Evolutionary conservation across 2,113 vertebrate species (phyloP), one percentile per base, ranked within the genome.

Genomic region (Eurystomus gularis): DNA sequence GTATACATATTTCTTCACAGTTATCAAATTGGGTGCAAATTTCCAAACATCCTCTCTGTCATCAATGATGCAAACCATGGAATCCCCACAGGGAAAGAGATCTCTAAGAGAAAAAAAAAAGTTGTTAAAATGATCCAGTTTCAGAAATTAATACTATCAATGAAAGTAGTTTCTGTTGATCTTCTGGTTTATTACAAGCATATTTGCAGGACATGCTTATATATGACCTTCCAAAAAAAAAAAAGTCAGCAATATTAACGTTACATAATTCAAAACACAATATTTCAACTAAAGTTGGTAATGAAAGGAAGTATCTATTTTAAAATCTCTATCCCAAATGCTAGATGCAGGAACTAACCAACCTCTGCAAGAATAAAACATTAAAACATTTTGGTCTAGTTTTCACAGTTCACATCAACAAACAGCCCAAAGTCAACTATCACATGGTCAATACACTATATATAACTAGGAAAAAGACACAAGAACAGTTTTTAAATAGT

Each of bases 31-130:
- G 20, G 99, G 99, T 11, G 99, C 99, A 83, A 99, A 99, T 96
- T 99, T 99, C 99, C 99, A 99, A 66, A 99, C 99, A 23, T 99
- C 99, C 89, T 99, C 99, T 69, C 99, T 98, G n/a, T 99, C 99
- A 51, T 99, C 99, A 26, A 99, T 99, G 62, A 99, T 99, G 97
- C 99, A 99, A 86, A 99, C 99, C 99, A 99, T 99, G 11, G 99
- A 99, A 91, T 99, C 99, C 2, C 99, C 99, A 76, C 99, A 99
- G 2, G 99, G 99, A 91, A 99, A 99, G 88, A 99, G 98, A 91
- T 99, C 99, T 96, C 99, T 99, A 96, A 21, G 92, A 88, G 82
- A 42, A 40, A 96, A 42, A n/a, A 86, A 90, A 86, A 1, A 84
- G 49, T 13, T n/a, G 17, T n/a, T 20, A 87, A 62, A 51, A 79